A percentile compares a stretch with the other conserved stretches of the same genome.
phyloP scores from a whole-genome alignment of 2,888 invertebrate species.

The Amaurobius ferox region DNA sequence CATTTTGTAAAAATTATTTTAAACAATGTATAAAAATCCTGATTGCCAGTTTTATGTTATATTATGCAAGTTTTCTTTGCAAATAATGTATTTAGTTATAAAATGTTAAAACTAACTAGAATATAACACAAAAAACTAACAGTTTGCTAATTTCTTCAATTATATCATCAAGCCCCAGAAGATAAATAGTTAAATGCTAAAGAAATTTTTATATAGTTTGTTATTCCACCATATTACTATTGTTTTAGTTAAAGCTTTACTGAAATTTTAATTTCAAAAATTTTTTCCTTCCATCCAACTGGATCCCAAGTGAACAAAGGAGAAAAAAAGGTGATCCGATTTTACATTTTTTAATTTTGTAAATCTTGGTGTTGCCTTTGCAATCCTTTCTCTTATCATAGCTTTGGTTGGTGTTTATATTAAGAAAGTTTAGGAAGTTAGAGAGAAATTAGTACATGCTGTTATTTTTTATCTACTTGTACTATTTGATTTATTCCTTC shows the following conservation, averaged over 20 bases:
- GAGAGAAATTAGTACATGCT: too few relatives aligned
- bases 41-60: too few relatives aligned
- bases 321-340: conserved; percentile 74
- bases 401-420: conserved; percentile 15
- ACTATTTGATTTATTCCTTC: too few relatives aligned
- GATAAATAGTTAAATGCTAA: neutral
- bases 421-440: neutral
- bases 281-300: conserved; percentile 73
- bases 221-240: conserved; percentile 16
- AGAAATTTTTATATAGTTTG: neutral
- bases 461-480: too few relatives aligned
- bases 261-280: conserved; percentile 57
- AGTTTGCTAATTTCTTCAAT: neutral
- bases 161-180: neutral
- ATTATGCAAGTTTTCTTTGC: too few relatives aligned
- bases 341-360: conserved; percentile 47
- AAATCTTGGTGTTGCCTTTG: conserved; percentile 68
- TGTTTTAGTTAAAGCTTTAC: neutral
- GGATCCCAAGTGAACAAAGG: conserved; percentile 72
- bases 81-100: too few relatives aligned
- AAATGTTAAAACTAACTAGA: too few relatives aligned
- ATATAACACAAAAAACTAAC: neutral
- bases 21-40: too few relatives aligned
- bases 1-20: too few relatives aligned
- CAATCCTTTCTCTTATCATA: conserved; percentile 44